Conservation (phyloP, 2,888 invertebrate genomes). For the Ptychoptera contaminata region DNA sequence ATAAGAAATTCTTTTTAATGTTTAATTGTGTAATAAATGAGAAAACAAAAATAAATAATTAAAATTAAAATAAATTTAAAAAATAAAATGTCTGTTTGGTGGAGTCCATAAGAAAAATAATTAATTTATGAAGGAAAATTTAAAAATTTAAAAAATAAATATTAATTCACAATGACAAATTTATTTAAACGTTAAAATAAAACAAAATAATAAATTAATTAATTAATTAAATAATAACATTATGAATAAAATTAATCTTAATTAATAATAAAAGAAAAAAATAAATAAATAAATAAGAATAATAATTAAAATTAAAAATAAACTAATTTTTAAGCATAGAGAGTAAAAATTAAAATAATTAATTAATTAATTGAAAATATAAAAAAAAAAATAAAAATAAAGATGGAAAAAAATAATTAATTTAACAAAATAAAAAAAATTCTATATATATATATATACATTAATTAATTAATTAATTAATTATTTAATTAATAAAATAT, state of each 20-base stretch:
- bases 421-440: neutral
- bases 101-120: too few species aligned
- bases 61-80: too few species aligned
- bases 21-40: too few species aligned
- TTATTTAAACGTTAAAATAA: neutral
- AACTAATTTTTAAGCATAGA: slow-evolving; percentile 8
- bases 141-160: too few species aligned
- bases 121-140: too few species aligned
- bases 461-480: too few species aligned
- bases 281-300: slow-evolving; percentile 11
- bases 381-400: slow-evolving; percentile 4
- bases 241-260: slow-evolving; percentile 9
- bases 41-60: too few species aligned
- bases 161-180: too few species aligned
- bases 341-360: slow-evolving; percentile 6
- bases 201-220: slow-evolving; percentile 1
- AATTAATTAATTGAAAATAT: slow-evolving; percentile 7
- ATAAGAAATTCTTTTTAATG: too few species aligned
- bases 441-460: too few species aligned
- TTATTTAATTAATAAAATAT: too few species aligned
- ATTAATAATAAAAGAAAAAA: slow-evolving; percentile 9
- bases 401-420: neutral
- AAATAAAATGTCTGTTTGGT: too few species aligned
- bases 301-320: slow-evolving; percentile 12
- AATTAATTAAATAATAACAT: slow-evolving; percentile 1